A percentile compares a stretch with the other conserved stretches of the same genome.
phyloP scores from a whole-genome alignment of 2,888 invertebrate species.

The Amblyjoppa fuscipennis region DNA sequence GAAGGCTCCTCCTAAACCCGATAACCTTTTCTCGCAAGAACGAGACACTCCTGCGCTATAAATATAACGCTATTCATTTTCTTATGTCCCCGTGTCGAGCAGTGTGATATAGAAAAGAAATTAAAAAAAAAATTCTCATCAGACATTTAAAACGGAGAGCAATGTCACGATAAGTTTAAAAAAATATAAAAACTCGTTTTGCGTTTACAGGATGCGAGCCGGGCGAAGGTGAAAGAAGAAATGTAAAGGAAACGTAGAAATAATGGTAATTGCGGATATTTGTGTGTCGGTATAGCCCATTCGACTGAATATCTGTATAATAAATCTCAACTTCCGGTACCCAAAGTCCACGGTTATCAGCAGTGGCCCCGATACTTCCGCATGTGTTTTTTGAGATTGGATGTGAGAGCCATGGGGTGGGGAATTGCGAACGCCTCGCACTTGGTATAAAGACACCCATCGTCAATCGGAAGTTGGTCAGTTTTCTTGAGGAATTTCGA shows the following conservation, averaged over 20 bases:
- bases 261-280: slow-evolving; percentile 56
- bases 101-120: background rate
- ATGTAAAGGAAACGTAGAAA: slow-evolving; percentile 3
- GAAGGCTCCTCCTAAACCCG: background rate
- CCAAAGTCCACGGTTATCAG: slow-evolving; percentile 80
- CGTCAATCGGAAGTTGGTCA: slow-evolving; percentile 64
- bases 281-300: slow-evolving; percentile 12
- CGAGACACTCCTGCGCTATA: background rate
- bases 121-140: slow-evolving; percentile 6
- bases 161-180: slow-evolving; percentile 25
- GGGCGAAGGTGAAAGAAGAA: slow-evolving; percentile 27
- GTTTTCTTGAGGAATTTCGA: slow-evolving; percentile 60
- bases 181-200: slow-evolving; percentile 28
- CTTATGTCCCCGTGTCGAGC: background rate
- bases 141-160: slow-evolving; percentile 6
- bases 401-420: slow-evolving; percentile 52
- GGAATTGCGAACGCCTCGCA: slow-evolving; percentile 43
- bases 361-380: slow-evolving; percentile 79
- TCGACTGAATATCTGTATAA: slow-evolving; percentile 50
- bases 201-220: background rate
- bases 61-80: slow-evolving; percentile 13
- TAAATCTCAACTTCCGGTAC: slow-evolving; percentile 76
- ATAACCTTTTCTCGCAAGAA: slow-evolving; percentile 12
- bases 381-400: slow-evolving; percentile 66
- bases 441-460: slow-evolving; percentile 68